Percentiles rank a stretch among this genome's conserved stretches.
These are phyloP conservation scores for Melinaea menophilus DNA, from an alignment of 2,888 invertebrate genomes.

Conservation along the genomic window DNA sequence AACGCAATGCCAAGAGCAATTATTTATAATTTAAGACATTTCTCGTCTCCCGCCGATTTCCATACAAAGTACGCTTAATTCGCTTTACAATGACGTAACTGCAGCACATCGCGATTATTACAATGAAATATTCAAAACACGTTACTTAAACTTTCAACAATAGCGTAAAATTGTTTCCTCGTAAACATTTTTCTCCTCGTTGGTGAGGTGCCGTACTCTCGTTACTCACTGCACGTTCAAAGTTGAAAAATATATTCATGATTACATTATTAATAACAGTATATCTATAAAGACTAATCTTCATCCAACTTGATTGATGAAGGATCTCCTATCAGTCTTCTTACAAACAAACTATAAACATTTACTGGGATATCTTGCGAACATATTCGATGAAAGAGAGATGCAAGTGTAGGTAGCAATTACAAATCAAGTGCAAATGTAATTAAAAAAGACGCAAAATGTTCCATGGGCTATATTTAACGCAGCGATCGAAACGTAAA, in stretches of 20 bases:
- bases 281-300: too few relatives aligned
- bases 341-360: too few relatives aligned
- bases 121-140: slow-evolving; percentile 51
- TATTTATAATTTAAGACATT: slow-evolving; percentile 17
- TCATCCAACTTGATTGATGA: too few relatives aligned
- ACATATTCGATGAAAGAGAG: too few relatives aligned
- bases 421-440: too few relatives aligned
- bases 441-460: too few relatives aligned
- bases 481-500: slow-evolving; percentile 21
- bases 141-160: slow-evolving; percentile 49
- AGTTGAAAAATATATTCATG: too few relatives aligned
- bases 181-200: slow-evolving; percentile 47
- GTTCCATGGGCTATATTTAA: slow-evolving; percentile 18
- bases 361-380: too few relatives aligned
- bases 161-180: slow-evolving; percentile 48
- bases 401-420: too few relatives aligned
- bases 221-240: slow-evolving; percentile 5
- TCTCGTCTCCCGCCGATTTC: slow-evolving; percentile 20
- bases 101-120: slow-evolving; percentile 38
- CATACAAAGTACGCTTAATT: slow-evolving; percentile 33
- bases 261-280: too few relatives aligned
- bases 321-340: too few relatives aligned
- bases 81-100: slow-evolving; percentile 34
- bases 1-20: slow-evolving; percentile 4
- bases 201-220: slow-evolving; percentile 13